Percentiles rank a stretch among this genome's conserved stretches.
Conservation (phyloP, 2,888 invertebrate genomes). For the Unio delphinus region DNA sequence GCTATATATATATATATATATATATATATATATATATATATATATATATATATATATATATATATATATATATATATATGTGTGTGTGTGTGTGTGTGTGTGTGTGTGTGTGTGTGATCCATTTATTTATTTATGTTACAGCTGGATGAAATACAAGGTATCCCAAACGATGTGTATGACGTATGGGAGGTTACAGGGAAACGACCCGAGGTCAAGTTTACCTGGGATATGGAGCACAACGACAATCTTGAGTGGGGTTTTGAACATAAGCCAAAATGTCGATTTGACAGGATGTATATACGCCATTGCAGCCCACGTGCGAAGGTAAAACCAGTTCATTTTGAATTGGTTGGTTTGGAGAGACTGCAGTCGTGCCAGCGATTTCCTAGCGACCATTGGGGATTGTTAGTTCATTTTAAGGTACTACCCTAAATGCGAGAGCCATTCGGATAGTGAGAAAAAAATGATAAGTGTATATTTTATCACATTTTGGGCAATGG, state of each 20-base stretch:
- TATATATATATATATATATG: no score
- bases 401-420: conserved; percentile 69
- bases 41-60: no score
- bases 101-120: no score
- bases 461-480: no score
- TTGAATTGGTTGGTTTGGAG: conserved; percentile 75
- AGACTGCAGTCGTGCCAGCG: conserved; percentile 72
- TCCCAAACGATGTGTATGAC: conserved; percentile 73
- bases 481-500: no score
- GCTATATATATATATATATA: no score
- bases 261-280: conserved; percentile 71
- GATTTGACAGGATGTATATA: conserved; percentile 76
- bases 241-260: conserved; percentile 72
- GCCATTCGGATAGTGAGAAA: no score
- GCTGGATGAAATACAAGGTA: conserved; percentile 67
- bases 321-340: conserved; percentile 70
- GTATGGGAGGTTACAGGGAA: conserved; percentile 76
- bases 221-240: conserved; percentile 76
- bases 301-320: conserved; percentile 54
- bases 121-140: conserved; percentile 28
- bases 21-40: no score
- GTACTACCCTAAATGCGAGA: conserved; percentile 29
- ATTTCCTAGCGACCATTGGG: conserved; percentile 77
- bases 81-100: no score
- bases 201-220: conserved; percentile 73